Percentiles rank a stretch among this genome's conserved stretches.
Conservation (phyloP, 2,888 invertebrate genomes). For the Drosophila ezoana region DNA sequence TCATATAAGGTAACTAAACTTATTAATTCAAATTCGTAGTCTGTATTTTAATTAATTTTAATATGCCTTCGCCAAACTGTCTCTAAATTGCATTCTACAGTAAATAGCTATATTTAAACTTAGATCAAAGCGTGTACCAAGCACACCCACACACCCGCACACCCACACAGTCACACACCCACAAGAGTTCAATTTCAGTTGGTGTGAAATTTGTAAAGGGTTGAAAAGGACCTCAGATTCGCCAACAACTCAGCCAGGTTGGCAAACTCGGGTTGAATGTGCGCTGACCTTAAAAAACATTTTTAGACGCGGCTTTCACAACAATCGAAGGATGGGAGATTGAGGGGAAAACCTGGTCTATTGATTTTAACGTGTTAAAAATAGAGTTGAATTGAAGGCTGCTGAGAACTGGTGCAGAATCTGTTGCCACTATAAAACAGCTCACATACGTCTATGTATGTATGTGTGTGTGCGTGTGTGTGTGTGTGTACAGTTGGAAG, state of each 20-base stretch:
- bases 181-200: constrained; percentile 4
- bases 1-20: no score
- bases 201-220: constrained; percentile 23
- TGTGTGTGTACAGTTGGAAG: constrained; percentile 49
- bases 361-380: constrained; percentile 13
- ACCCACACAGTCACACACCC: no score
- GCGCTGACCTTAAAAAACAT: constrained; percentile 67
- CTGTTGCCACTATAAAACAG: constrained; percentile 15
- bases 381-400: constrained; percentile 1
- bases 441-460: background rate
- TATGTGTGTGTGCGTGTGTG: background rate
- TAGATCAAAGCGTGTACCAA: constrained; percentile 61
- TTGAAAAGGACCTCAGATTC: constrained; percentile 3
- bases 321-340: constrained; percentile 7
- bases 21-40: no score
- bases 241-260: constrained; percentile 1
- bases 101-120: constrained; percentile 39
- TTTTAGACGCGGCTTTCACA: constrained; percentile 27
- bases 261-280: constrained; percentile 21
- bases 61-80: background rate
- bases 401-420: background rate
- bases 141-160: constrained; percentile 1
- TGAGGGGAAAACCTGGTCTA: constrained; percentile 1
- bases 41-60: no score
- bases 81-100: constrained; percentile 13